Percentiles rank a stretch among this genome's conserved stretches.
Evolutionary conservation across 2,797 vertebrate genomes (phyloP).

Genomic region (Botia kubotai): DNA sequence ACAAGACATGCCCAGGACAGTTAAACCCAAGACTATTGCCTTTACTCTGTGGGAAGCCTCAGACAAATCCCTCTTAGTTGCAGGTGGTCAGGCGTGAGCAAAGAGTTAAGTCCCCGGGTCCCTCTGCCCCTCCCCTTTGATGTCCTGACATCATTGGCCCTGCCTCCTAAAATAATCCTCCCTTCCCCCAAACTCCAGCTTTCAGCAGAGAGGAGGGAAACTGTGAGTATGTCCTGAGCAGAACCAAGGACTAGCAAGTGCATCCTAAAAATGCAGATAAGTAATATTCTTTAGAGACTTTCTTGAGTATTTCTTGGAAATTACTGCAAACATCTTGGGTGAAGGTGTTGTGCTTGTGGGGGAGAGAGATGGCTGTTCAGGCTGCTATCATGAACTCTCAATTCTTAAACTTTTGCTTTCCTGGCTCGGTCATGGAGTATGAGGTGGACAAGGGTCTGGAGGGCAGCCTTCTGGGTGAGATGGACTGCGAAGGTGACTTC

Average conservation of each 20-base stretch:
- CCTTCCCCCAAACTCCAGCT: slow-evolving; percentile 71
- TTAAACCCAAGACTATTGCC: slow-evolving; percentile 76
- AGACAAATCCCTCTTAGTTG: slow-evolving; percentile 83
- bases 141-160: slow-evolving; percentile 84
- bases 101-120: slow-evolving; percentile 83
- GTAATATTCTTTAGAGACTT: slow-evolving; percentile 70
- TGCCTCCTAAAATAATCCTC: slow-evolving; percentile 77
- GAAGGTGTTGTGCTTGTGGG: slow-evolving; percentile 36
- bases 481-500: slow-evolving; percentile 81
- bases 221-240: slow-evolving; percentile 65
- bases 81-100: slow-evolving; percentile 85
- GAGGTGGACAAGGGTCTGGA: slow-evolving; percentile 87
- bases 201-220: slow-evolving; percentile 70
- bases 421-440: slow-evolving; percentile 85
- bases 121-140: slow-evolving; percentile 79
- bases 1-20: slow-evolving; percentile 66
- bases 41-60: slow-evolving; percentile 76
- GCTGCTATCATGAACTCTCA: slow-evolving; percentile 91
- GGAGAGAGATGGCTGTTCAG: slow-evolving; percentile 88
- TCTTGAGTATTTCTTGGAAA: slow-evolving; percentile 18
- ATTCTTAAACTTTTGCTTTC: slow-evolving; percentile 92
- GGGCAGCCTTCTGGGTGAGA: slow-evolving; percentile 78
- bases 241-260: slow-evolving; percentile 64
- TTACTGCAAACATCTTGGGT: slow-evolving; percentile 62
- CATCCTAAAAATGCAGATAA: slow-evolving; percentile 40